Evolutionary conservation across 2,888 invertebrate genomes (phyloP), one percentile per base, ranked within the genome.

Genomic region (Tinea semifulvella): DNA sequence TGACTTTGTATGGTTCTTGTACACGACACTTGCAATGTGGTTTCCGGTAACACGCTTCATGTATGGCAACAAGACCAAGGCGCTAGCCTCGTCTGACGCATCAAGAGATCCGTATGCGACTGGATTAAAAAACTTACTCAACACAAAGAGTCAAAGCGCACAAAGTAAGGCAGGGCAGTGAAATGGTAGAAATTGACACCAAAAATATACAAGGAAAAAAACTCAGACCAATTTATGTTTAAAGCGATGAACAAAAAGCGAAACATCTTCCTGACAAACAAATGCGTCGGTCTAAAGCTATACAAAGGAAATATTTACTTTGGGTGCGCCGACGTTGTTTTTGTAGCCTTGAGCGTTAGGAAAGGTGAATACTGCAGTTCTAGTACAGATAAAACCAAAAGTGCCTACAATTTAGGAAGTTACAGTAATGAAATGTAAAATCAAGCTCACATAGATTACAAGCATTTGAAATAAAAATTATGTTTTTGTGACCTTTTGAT

Each of bases 221-320:
- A 10, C 16, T 8, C 17, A 36, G n/a, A 36, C 17, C 36, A 18
- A 36, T 36, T 36, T 36, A 36, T n/a, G 36, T 36, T 18, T n/a
- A 3, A 36, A 36, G 16, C 8, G 28, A 36, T 22, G 40, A 18
- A 40, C 20, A 40, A 40, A 40, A 40, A 40, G 40, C 22, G n/a
- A 40, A 40, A 40, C 22, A 40, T 40, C 40, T 40, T 40, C 40
- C 40, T 40, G 40, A 22, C 40, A 40, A 40, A 40, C 40, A 40
- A 40, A 40, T 40, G 22, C 40, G 40, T 40, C 40, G 40, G 40
- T 40, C 13, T 40, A 11, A 22, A 11, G 22, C 22, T 40, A n/a
- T n/a, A 28, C 43, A 46, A 45, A 45, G 46, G 45, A 39, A 48
- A 44, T 48, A 46, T 46, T 46, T 48, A 38, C 38, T 45, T 45